These are phyloP conservation scores for Tragelaphus eurycerus DNA, from an alignment of 2,797 vertebrate species.

Conservation along the genomic window DNA sequence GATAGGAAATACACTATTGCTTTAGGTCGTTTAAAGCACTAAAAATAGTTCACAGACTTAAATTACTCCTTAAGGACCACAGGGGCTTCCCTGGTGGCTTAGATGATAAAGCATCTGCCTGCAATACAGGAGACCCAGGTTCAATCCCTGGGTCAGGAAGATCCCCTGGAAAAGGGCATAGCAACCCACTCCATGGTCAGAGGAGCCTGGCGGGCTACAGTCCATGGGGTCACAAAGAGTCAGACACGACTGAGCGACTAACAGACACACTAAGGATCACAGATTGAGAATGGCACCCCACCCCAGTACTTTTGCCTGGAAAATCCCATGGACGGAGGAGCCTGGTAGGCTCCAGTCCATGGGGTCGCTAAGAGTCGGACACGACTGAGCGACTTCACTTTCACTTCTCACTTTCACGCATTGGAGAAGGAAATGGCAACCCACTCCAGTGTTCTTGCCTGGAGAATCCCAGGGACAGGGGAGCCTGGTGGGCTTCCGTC, in stretches of 20 bases:
- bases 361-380: too few relatives aligned
- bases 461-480: too few relatives aligned
- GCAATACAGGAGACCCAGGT: not conserved
- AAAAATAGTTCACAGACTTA: slow-evolving; percentile 8
- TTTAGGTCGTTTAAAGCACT: not conserved
- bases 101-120: not conserved
- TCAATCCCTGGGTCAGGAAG: not conserved
- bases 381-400: too few relatives aligned
- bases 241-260: not conserved
- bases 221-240: not conserved
- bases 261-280: not conserved
- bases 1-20: slow-evolving; percentile 12
- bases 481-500: too few relatives aligned
- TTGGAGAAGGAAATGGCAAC: too few relatives aligned
- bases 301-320: too few relatives aligned
- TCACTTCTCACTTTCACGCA: too few relatives aligned
- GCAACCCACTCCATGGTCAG: not conserved
- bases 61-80: not conserved
- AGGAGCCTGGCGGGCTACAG: not conserved
- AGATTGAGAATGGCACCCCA: not conserved
- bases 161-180: not conserved
- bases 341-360: too few relatives aligned
- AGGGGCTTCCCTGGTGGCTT: not conserved
- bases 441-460: too few relatives aligned
- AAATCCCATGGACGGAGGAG: too few relatives aligned